These are phyloP conservation scores for Cremastinae sp. DNA, from an alignment of 2,888 invertebrate genomes.

Conservation along the genomic window DNA sequence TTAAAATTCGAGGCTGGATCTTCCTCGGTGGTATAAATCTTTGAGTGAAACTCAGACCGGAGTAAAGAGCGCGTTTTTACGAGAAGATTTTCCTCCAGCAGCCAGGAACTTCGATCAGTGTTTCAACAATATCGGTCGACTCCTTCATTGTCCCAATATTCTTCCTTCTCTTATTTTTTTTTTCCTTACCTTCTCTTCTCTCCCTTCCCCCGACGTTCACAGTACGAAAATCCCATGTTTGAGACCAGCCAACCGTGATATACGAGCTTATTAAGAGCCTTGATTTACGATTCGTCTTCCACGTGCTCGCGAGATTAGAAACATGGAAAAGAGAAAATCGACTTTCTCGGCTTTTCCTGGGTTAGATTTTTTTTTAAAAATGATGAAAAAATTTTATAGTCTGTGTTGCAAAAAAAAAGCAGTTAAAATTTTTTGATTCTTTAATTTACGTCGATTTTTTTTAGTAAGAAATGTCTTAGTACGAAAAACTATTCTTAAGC, in stretches of 20 bases:
- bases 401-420: slow-evolving; percentile 9
- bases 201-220: slow-evolving; percentile 32
- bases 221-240: slow-evolving; percentile 35
- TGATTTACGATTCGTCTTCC: slow-evolving; percentile 57
- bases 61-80: slow-evolving; percentile 43
- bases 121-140: slow-evolving; percentile 71
- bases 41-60: slow-evolving; percentile 70
- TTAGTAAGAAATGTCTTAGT: too few species aligned
- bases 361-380: background rate
- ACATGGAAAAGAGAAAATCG: slow-evolving; percentile 41
- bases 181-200: slow-evolving; percentile 11
- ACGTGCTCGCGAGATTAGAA: slow-evolving; percentile 27
- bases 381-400: background rate
- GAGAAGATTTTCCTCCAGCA: slow-evolving; percentile 42
- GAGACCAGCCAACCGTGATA: slow-evolving; percentile 45
- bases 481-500: too few species aligned
- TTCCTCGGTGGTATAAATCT: slow-evolving; percentile 63
- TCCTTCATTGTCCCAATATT: slow-evolving; percentile 64
- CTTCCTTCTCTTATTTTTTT: slow-evolving; percentile 27
- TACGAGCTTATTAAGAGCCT: slow-evolving; percentile 62
- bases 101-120: slow-evolving; percentile 60
- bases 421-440: background rate
- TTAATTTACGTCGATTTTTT: too few species aligned
- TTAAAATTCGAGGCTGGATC: slow-evolving; percentile 22
- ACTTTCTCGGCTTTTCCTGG: slow-evolving; percentile 47